Evolutionary conservation across 2,797 vertebrate genomes (phyloP).

Genomic region (Syngnathus rostellatus): DNA sequence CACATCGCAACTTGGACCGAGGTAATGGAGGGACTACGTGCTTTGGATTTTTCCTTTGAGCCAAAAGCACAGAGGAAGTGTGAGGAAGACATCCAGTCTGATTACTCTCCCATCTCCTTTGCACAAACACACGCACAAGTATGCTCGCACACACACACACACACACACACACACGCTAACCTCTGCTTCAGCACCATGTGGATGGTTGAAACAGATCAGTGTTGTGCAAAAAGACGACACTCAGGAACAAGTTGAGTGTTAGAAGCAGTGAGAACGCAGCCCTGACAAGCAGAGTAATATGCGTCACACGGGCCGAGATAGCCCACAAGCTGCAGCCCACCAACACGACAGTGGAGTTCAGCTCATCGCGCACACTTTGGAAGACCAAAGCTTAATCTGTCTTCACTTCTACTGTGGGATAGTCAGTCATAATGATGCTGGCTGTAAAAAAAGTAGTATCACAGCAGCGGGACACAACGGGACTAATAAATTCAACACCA

Average conservation of each 20-base stretch:
- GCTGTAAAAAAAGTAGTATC: neutral
- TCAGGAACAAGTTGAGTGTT: conserved; percentile 35
- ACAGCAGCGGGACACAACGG: neutral
- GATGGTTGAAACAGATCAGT: conserved; percentile 31
- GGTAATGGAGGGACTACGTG: conserved; percentile 16
- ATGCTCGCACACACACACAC: too few relatives aligned
- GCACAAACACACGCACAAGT: conserved; percentile 11
- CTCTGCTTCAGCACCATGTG: conserved; percentile 11
- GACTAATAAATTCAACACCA: neutral
- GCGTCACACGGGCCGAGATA: conserved; percentile 47
- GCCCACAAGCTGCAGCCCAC: conserved; percentile 35
- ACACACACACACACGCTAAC: neutral
- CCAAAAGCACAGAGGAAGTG: conserved; percentile 38
- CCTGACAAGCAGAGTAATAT: conserved; percentile 56
- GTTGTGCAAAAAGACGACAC: conserved; percentile 23
- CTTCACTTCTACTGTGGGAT: neutral
- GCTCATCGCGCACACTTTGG: neutral
- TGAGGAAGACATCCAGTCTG: conserved; percentile 41
- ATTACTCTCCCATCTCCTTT: conserved; percentile 37
- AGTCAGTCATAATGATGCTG: neutral
- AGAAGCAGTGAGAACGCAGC: conserved; percentile 41
- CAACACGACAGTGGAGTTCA: neutral
- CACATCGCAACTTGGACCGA: conserved; percentile 9
- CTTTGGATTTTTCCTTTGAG: conserved; percentile 50
- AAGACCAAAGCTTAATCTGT: neutral